phyloP scores from a whole-genome alignment of 2,888 invertebrate species.

The Calliphora vomitoria region DNA sequence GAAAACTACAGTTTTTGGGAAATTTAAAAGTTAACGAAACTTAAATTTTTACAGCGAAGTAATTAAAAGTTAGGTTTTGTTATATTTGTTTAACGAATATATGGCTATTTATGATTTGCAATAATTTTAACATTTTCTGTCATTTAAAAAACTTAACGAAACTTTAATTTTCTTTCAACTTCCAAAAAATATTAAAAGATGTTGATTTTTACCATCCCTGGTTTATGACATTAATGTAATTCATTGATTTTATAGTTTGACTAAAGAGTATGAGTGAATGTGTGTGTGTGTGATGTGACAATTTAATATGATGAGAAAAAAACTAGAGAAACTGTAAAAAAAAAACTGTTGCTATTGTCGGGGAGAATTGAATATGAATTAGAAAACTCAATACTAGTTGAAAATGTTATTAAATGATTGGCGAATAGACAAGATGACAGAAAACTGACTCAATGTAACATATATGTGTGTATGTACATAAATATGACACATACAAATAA shows the following conservation, averaged over 20 bases:
- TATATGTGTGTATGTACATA: background rate
- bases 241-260: constrained; percentile 38
- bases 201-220: background rate
- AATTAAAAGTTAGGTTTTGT: too few relatives aligned
- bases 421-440: constrained; percentile 22
- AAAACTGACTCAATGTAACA: background rate
- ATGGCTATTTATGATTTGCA: too few relatives aligned
- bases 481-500: background rate
- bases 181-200: too few relatives aligned
- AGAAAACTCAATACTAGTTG: constrained; percentile 31
- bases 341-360: constrained; percentile 56
- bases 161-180: background rate
- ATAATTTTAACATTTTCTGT: too few relatives aligned
- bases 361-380: constrained; percentile 25
- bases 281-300: background rate
- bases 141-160: too few relatives aligned
- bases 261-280: background rate
- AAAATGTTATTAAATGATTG: constrained; percentile 32
- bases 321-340: constrained; percentile 7
- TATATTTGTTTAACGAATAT: too few relatives aligned
- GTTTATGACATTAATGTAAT: background rate
- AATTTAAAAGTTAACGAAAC: too few relatives aligned
- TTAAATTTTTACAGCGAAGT: too few relatives aligned
- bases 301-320: background rate
- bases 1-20: too few relatives aligned